Evolutionary conservation across 2,797 vertebrate species (phyloP).

Genomic region (Tiaroga cobitis): DNA sequence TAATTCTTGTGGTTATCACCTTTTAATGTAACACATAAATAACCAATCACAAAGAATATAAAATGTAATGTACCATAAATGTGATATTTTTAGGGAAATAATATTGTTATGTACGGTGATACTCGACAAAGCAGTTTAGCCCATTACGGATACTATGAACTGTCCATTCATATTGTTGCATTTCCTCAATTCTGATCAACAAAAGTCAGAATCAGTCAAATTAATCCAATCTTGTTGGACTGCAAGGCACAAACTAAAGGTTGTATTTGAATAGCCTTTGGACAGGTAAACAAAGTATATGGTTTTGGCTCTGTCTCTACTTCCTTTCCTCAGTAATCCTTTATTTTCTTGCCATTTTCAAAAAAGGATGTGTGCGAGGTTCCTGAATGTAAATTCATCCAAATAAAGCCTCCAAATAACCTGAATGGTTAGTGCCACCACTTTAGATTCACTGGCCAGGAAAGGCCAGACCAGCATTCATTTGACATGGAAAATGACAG

Average conservation of each 20-base stretch:
- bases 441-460: constrained; percentile 72
- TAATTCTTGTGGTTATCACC: neutral
- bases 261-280: constrained; percentile 75
- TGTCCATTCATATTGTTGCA: neutral
- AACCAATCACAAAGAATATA: neutral
- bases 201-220: constrained; percentile 7
- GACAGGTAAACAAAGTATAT: constrained; percentile 72
- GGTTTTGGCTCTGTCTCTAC: constrained; percentile 68
- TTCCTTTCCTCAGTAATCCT: constrained; percentile 74
- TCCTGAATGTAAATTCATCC: constrained; percentile 81
- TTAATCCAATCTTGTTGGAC: constrained; percentile 38
- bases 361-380: constrained; percentile 73
- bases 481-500: constrained; percentile 83
- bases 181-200: neutral
- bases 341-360: constrained; percentile 67
- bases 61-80: neutral
- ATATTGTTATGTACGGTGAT: neutral
- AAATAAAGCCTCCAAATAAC: constrained; percentile 75
- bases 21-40: neutral
- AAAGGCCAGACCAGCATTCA: constrained; percentile 74
- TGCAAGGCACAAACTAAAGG: constrained; percentile 39
- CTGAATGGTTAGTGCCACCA: constrained; percentile 70
- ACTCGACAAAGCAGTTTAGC: neutral
- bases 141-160: neutral
- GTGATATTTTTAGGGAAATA: neutral